Evolutionary conservation across 2,888 invertebrate species (phyloP).

Genomic region (Cyrtodaria siliqua): DNA sequence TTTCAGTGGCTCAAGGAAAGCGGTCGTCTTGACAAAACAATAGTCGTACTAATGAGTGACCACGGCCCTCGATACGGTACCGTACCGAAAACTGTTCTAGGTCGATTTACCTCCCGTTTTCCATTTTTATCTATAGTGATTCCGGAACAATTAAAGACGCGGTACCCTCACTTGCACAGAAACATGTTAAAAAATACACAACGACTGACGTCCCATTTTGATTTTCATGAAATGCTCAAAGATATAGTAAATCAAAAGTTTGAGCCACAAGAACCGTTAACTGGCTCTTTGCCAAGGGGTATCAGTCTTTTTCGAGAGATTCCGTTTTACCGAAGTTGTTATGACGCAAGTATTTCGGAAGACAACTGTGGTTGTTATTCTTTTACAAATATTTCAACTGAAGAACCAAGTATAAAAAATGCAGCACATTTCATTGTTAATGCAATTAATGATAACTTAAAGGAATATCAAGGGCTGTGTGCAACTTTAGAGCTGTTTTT

Average conservation of each 20-base stretch:
- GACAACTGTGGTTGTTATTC: slow-evolving; percentile 98
- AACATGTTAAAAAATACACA: slow-evolving; percentile 89
- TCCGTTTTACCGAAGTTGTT: slow-evolving; percentile 92
- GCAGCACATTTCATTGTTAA: slow-evolving; percentile 87
- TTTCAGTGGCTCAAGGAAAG: slow-evolving; percentile 88
- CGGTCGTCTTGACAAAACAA: slow-evolving; percentile 91
- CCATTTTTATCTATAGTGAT: slow-evolving; percentile 94
- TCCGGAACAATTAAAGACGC: slow-evolving; percentile 90
- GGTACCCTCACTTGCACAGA: slow-evolving; percentile 88
- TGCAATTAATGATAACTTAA: slow-evolving; percentile 89
- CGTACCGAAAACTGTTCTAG: slow-evolving; percentile 94
- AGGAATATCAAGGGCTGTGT: slow-evolving; percentile 84
- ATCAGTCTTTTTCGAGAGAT: slow-evolving; percentile 82
- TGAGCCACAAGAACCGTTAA: no score
- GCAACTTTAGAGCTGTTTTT: slow-evolving; percentile 87
- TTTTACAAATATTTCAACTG: slow-evolving; percentile 90
- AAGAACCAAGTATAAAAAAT: slow-evolving; percentile 87
- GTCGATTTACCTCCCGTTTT: slow-evolving; percentile 95
- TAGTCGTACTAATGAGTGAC: slow-evolving; percentile 96
- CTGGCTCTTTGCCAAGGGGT: slow-evolving; percentile 61
- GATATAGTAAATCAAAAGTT: slow-evolving; percentile 86
- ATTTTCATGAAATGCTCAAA: slow-evolving; percentile 93
- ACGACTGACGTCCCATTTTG: slow-evolving; percentile 94
- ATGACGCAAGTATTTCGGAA: slow-evolving; percentile 95
- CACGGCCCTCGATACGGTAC: slow-evolving; percentile 94